A percentile compares a stretch with the other conserved stretches of the same genome.
These are phyloP conservation scores for Otis tarda DNA, from an alignment of 2,113 vertebrate species.

Conservation along the genomic window DNA sequence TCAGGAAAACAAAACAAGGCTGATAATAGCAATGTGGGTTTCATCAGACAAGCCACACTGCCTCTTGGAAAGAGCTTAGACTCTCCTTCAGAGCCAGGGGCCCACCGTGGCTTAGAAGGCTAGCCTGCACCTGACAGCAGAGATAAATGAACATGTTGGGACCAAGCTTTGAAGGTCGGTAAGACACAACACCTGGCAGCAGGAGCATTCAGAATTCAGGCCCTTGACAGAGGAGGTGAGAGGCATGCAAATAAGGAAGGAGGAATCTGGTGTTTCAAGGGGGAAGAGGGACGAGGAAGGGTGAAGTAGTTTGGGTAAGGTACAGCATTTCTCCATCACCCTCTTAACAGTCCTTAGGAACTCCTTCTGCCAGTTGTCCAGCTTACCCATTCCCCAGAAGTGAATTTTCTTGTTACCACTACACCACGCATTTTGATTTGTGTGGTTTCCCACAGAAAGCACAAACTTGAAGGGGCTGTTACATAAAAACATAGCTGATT, in stretches of 20 bases:
- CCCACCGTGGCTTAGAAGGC: not conserved
- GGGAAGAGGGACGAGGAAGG: not conserved
- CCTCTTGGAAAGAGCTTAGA: not conserved
- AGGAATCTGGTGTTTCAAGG: not conserved
- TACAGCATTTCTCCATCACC: rapidly evolving
- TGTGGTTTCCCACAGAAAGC: not conserved
- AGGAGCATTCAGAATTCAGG: not conserved
- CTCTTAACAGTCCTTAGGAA: not conserved
- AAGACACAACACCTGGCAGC: not conserved
- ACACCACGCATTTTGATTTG: not conserved
- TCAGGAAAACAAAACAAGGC: not conserved
- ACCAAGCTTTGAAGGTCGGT: not conserved
- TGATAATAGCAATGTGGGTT: not conserved
- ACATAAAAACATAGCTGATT: not conserved
- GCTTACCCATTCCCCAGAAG: not conserved
- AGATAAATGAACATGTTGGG: not conserved
- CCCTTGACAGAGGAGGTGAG: not conserved
- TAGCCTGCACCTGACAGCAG: not conserved
- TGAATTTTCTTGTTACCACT: not conserved
- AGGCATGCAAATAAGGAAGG: not conserved
- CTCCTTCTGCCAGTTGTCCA: not conserved
- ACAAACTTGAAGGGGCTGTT: not conserved
- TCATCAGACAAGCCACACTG: not conserved
- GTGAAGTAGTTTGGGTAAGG: not conserved
- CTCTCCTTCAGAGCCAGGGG: not conserved